Percentiles rank a stretch among this genome's conserved stretches.
Conservation (phyloP, 2,797 vertebrate species). For the Vireo griseus region DNA sequence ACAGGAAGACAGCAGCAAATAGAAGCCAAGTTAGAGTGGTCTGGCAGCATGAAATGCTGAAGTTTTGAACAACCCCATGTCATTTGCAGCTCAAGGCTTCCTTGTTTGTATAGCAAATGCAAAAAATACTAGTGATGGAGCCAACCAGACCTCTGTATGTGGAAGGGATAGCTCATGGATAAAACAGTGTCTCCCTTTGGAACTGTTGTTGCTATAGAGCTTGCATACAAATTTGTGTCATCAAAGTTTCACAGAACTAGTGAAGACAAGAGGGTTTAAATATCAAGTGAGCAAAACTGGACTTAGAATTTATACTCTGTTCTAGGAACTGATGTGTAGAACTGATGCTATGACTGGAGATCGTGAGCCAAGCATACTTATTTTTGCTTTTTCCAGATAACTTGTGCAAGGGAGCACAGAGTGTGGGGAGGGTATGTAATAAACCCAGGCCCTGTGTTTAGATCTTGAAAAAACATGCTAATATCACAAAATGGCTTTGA, state of each 20-base stretch:
- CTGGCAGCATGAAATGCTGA: background rate
- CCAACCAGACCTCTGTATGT: background rate
- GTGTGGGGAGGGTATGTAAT: rapidly evolving
- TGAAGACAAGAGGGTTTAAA: background rate
- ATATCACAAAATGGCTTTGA: background rate
- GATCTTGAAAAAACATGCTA: background rate
- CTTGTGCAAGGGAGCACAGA: background rate
- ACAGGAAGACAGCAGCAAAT: background rate
- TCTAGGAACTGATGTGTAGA: background rate
- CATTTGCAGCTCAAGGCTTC: background rate
- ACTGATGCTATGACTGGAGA: background rate
- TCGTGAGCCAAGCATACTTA: background rate
- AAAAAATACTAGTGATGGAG: background rate
- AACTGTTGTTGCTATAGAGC: background rate
- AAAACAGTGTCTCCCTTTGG: background rate
- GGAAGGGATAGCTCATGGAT: background rate
- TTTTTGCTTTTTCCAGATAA: background rate
- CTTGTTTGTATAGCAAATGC: background rate
- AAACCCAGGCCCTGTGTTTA: background rate
- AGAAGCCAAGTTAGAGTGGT: background rate
- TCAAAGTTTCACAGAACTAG: background rate
- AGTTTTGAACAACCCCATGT: background rate
- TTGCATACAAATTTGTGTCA: background rate
- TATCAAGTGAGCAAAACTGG: background rate
- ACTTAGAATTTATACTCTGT: background rate